Conservation (phyloP, 2,113 vertebrate genomes). For the Callopanchax toddi region DNA sequence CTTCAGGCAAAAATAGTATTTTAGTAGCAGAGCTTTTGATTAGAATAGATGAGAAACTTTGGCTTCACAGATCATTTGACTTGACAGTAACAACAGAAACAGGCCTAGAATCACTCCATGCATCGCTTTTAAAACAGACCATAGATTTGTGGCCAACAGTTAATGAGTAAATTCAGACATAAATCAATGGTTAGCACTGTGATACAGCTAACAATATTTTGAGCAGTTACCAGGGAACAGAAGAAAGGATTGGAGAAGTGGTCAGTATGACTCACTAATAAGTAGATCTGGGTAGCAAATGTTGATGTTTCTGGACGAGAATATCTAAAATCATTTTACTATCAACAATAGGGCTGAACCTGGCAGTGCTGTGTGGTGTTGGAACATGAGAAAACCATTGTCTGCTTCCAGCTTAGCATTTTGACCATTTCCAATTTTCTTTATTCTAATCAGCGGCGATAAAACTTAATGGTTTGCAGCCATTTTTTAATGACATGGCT, state of each 20-base stretch:
- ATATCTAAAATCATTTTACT: neutral
- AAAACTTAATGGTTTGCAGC: slow-evolving; percentile 24
- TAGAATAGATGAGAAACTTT: neutral
- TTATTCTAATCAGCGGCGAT: neutral
- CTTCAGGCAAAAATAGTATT: no score
- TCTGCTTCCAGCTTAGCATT: neutral
- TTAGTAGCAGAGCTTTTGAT: no score
- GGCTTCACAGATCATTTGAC: slow-evolving; percentile 7
- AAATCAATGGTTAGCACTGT: neutral
- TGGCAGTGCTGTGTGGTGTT: slow-evolving; percentile 1
- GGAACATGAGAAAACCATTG: neutral
- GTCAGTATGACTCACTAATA: neutral
- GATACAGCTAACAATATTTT: neutral
- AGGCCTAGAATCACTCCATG: neutral
- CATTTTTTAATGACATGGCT: slow-evolving; percentile 16
- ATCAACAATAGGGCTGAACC: neutral
- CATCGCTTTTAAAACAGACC: neutral
- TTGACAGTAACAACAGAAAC: neutral
- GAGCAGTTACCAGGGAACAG: neutral
- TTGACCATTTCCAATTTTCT: neutral
- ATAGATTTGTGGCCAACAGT: slow-evolving; percentile 1
- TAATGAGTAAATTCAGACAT: slow-evolving; percentile 6
- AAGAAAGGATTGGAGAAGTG: neutral
- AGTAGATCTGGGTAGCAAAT: neutral
- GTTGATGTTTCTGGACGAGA: neutral